Evolutionary conservation across 2,113 vertebrate genomes (phyloP).

Genomic region (Pimephales promelas): DNA sequence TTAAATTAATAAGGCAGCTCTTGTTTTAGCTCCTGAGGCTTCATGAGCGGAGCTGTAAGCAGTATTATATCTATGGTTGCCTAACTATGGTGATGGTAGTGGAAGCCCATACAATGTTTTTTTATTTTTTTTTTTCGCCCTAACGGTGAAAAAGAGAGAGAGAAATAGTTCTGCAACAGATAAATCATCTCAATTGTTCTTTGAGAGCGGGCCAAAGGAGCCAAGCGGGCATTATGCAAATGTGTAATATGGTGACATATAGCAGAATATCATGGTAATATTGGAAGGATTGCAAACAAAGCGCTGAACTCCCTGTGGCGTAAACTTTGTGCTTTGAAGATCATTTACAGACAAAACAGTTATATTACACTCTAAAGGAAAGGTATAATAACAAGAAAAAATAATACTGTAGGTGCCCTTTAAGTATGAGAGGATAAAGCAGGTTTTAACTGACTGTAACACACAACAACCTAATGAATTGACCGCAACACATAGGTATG

Average conservation of each 20-base stretch:
- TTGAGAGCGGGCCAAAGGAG: background rate
- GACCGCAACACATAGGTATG: too few relatives aligned
- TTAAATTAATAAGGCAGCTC: too few relatives aligned
- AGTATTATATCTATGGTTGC: background rate
- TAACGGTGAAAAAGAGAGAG: too few relatives aligned
- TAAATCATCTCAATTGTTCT: background rate
- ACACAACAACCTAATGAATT: too few relatives aligned
- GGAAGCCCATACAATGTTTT: background rate
- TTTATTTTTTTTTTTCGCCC: too few relatives aligned
- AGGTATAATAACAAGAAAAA: background rate
- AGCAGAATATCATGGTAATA: background rate
- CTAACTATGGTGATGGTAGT: background rate
- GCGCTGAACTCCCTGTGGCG: background rate
- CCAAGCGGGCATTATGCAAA: background rate
- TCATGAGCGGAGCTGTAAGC: background rate
- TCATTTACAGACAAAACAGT: background rate
- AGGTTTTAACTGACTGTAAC: background rate
- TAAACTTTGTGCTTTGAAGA: background rate
- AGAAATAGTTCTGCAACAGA: background rate
- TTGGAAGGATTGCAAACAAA: background rate
- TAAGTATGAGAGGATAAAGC: background rate
- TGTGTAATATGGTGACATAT: too few relatives aligned
- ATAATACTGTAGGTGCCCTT: background rate
- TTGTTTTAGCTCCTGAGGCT: background rate
- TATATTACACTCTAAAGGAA: background rate